phyloP scores from a whole-genome alignment of 2,888 invertebrate genomes.

The Fissipunctia ypsillon region DNA sequence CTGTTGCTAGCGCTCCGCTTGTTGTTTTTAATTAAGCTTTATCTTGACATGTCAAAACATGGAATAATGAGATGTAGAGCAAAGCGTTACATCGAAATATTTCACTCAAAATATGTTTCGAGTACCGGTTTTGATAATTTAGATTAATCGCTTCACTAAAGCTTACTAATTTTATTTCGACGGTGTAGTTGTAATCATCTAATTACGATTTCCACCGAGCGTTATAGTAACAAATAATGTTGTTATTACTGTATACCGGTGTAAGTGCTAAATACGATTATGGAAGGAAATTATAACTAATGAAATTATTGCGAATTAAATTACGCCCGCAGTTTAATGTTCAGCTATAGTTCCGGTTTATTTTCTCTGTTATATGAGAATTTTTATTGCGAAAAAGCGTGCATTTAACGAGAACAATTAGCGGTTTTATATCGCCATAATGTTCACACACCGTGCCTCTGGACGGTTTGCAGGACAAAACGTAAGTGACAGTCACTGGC shows the following conservation, averaged over 20 bases:
- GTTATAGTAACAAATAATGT: conserved; percentile 53
- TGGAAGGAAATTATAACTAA: conserved; percentile 68
- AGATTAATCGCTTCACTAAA: conserved; percentile 45
- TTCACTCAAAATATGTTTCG: conserved; percentile 12
- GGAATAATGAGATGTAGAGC: conserved; percentile 28
- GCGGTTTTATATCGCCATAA: conserved; percentile 80
- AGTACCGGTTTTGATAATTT: conserved; percentile 29
- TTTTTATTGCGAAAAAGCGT: conserved; percentile 71
- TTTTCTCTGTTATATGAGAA: conserved; percentile 58
- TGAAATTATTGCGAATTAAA: conserved; percentile 71
- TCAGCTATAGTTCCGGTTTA: conserved; percentile 51
- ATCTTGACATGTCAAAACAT: conserved; percentile 51
- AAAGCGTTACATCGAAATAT: conserved; percentile 30
- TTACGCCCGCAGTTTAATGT: conserved; percentile 66
- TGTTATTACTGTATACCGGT: conserved; percentile 59
- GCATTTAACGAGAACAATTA: conserved; percentile 80
- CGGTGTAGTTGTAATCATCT: conserved; percentile 43
- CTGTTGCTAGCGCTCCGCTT: conserved; percentile 49
- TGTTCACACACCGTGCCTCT: conserved; percentile 72
- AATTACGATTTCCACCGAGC: conserved; percentile 55
- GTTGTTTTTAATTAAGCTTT: conserved; percentile 70
- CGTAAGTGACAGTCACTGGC: conserved; percentile 76
- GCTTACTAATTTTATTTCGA: conserved; percentile 37
- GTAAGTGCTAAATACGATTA: conserved; percentile 73
- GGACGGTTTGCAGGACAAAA: conserved; percentile 71